Base-by-base conservation (phyloP, 2,888 invertebrate genomes). In the Cyaniris semiargus region DNA sequence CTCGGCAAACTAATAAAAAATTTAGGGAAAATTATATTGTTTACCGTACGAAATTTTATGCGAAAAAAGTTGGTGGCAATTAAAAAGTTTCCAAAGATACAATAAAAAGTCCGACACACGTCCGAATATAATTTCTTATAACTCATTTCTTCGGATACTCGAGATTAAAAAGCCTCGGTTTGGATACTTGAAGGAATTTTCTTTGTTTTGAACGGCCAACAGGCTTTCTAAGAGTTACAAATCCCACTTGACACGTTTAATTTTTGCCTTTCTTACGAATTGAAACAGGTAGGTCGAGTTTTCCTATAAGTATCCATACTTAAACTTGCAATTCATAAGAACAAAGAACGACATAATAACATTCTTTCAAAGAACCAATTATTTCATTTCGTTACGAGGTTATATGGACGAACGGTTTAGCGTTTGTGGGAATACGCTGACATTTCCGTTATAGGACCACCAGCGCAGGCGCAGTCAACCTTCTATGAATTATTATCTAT, bases 211-310 rank as follows among this genome's bases (percentile, higher is more conserved):
- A 86, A 88, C 90, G 87, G 88, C 86, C 86, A 90, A 88, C 89
- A 87, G 88, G 86, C 88, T 86, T 88, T 86, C 85, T 87, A 78
- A 90, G 90, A 86, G 88, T 88, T 88, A 87, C 85, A 87, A 90
- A 89, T 89, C 90, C 88, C 90, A 89, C 92, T 92, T 91, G 92
- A 92, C 92, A 91, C 88, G 89, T 86, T 92, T 91, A 88, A 90
- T 90, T 92, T 90, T 91, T 90, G 89, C 90, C 90, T 89, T 89
- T 89, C 86, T 88, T 87, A 90, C 86, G 89, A 92, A 90, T 89
- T 89, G 88, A 88, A 90, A 90, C 88, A 76, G 78, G 78, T 70
- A 77, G 71, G 71, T 58, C 38, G 76, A 76, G 74, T 74, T 74
- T 74, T 48, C 74, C 74, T 74, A 74, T 74, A 74, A 74, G 74